A percentile compares a stretch with the other conserved stretches of the same genome.
Evolutionary conservation across 2,888 invertebrate species (phyloP).

Genomic region (Drosophila colorata): DNA sequence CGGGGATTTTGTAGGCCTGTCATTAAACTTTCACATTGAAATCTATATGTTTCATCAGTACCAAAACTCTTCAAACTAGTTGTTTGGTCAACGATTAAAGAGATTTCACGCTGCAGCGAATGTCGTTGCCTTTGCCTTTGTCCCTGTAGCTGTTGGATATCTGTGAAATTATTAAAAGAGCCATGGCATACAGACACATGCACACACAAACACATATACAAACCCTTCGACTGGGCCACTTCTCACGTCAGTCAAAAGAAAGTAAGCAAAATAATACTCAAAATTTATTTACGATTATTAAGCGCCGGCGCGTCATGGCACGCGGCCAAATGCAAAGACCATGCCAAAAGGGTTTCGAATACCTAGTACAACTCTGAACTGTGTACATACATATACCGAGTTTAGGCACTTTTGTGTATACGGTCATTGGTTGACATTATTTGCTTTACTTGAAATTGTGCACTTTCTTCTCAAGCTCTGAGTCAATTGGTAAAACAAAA

Average conservation of each 20-base stretch:
- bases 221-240: slow-evolving; percentile 9
- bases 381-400: slow-evolving; percentile 18
- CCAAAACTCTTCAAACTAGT: slow-evolving; percentile 38
- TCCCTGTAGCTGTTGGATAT: slow-evolving; percentile 42
- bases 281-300: slow-evolving; percentile 69
- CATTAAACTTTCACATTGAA: slow-evolving; percentile 74
- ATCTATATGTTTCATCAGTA: slow-evolving; percentile 74
- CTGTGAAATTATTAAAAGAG: slow-evolving; percentile 72
- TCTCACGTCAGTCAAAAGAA: slow-evolving; percentile 67
- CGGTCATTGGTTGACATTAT: slow-evolving; percentile 61
- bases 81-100: slow-evolving; percentile 64
- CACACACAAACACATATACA: slow-evolving; percentile 3
- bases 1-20: slow-evolving; percentile 61
- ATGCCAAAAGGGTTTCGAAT: slow-evolving; percentile 53
- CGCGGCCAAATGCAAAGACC: slow-evolving; percentile 61
- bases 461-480: slow-evolving; percentile 66
- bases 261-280: slow-evolving; percentile 68
- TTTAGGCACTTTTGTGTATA: slow-evolving; percentile 19
- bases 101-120: slow-evolving; percentile 63
- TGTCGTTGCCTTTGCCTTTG: slow-evolving; percentile 29
- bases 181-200: slow-evolving; percentile 40
- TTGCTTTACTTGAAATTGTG: slow-evolving; percentile 60
- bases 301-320: slow-evolving; percentile 65
- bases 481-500: slow-evolving; percentile 48
- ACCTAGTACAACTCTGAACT: neutral